Conservation (phyloP, 2,888 invertebrate species). For the Perithous albicinctus region DNA sequence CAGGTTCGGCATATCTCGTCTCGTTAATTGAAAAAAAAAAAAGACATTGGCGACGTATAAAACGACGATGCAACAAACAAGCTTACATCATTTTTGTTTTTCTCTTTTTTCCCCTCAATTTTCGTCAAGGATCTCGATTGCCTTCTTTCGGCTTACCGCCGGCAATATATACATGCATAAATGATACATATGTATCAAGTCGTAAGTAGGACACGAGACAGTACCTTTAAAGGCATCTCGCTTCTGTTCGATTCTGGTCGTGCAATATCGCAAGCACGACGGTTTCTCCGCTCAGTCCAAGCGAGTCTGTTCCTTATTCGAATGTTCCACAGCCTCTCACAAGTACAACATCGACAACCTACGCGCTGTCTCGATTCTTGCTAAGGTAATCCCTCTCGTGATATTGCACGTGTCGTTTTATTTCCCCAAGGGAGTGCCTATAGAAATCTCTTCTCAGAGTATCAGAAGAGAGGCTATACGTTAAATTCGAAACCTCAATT, state of each 20-base stretch:
- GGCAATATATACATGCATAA: slow-evolving; percentile 42
- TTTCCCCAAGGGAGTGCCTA: slow-evolving; percentile 8
- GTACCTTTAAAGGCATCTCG: slow-evolving; percentile 78
- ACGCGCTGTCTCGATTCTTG: slow-evolving; percentile 45
- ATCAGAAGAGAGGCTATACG: slow-evolving; percentile 39
- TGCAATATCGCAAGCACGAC: slow-evolving; percentile 42
- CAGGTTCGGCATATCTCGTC: slow-evolving; percentile 20
- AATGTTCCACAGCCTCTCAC: slow-evolving; percentile 27
- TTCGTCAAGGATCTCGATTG: slow-evolving; percentile 31
- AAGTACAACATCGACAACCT: slow-evolving; percentile 27
- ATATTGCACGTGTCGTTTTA: slow-evolving; percentile 50
- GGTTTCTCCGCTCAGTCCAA: slow-evolving; percentile 10
- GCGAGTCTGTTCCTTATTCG: slow-evolving; percentile 64
- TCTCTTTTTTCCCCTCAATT: slow-evolving; percentile 11
- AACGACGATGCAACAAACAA: neutral
- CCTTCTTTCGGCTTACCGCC: slow-evolving; percentile 47
- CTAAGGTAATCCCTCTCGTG: slow-evolving; percentile 52
- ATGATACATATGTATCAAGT: slow-evolving; percentile 56
- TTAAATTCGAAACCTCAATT: slow-evolving; percentile 43
- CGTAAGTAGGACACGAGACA: slow-evolving; percentile 77
- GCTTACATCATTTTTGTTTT: slow-evolving; percentile 7
- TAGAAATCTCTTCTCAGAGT: slow-evolving; percentile 12
- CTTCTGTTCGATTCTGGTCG: slow-evolving; percentile 70
- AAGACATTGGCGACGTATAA: neutral
- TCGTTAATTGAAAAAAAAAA: neutral